phyloP scores from a whole-genome alignment of 2,797 vertebrate species.

The Falco concolor region DNA sequence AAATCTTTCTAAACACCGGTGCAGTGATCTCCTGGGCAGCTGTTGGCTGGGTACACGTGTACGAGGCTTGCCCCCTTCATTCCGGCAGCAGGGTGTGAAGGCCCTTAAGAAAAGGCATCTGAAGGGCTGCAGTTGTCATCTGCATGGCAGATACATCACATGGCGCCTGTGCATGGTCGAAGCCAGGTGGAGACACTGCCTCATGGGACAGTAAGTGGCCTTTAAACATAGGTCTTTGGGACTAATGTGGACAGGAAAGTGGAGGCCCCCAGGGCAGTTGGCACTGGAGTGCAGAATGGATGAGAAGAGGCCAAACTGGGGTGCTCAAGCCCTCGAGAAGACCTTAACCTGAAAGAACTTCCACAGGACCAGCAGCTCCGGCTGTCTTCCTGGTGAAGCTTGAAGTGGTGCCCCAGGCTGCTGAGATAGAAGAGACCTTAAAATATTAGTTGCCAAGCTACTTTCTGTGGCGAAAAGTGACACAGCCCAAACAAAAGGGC shows the following conservation, averaged over 20 bases:
- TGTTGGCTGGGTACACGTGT: neutral
- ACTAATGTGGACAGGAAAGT: neutral
- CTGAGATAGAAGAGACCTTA: neutral
- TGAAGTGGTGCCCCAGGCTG: neutral
- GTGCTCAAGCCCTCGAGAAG: neutral
- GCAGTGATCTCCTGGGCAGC: neutral
- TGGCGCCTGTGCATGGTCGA: accelerated
- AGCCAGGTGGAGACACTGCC: neutral
- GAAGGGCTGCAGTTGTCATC: neutral
- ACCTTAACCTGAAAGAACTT: neutral
- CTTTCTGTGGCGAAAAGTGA: neutral
- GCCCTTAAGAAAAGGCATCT: neutral
- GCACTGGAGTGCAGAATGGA: neutral
- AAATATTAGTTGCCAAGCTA: accelerated
- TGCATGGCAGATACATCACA: neutral
- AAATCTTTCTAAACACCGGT: neutral
- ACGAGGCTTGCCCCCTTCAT: accelerated
- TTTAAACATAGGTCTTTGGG: neutral
- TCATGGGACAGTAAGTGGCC: accelerated
- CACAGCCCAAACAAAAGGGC: neutral
- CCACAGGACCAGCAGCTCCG: neutral
- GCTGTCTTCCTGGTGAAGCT: neutral
- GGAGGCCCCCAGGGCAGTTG: neutral
- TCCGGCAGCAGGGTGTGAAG: neutral
- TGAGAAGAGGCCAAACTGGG: neutral